Evolutionary conservation across 2,888 invertebrate species (phyloP), one percentile per base, ranked within the genome.

Genomic region (Ganaspis brasiliensis): DNA sequence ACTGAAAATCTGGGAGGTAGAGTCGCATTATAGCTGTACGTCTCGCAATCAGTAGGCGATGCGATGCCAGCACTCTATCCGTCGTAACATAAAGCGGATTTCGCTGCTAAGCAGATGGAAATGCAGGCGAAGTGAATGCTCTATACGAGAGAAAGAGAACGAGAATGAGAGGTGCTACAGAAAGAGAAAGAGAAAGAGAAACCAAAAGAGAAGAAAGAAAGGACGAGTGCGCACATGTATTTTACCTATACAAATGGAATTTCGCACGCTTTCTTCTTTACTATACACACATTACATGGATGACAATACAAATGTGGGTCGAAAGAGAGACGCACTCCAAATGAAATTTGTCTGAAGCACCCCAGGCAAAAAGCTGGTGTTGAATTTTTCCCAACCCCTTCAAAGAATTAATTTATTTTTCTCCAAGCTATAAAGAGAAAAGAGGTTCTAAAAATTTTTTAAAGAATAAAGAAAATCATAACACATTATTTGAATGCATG

Each of bases 11-110:
- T 72, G 57, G 72, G 52, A 59, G 71, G 76, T 74, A 67, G 75
- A 74, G 77, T 80, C 74, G 77, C 81, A 80, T 82, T 80, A 79
- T 78, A 79, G 74, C 79, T 76, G 76, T 81, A 77, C 82, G 76
- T 81, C 79, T 82, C 77, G 79, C 80, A 82, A 83, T 82, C 80
- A 79, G 82, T 78, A 77, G 77, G 74, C 81, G 77, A 76, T 75
- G 74, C 80, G 78, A 79, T 79, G 79, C 80, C 80, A 78, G 83
- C 82, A 81, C 86, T 85, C 82, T 83, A 85, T 85, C 85, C 86
- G 83, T 86, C 84, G 86, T 87, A 88, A 87, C 85, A 85, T 85
- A 88, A 89, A 90, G 87, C 89, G 89, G 89, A 90, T 90, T 90
- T 87, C 82, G 81, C 80, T 83, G 86, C 85, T 89, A 89, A 91